phyloP scores from a whole-genome alignment of 2,797 vertebrate species.

The Salarias fasciatus region DNA sequence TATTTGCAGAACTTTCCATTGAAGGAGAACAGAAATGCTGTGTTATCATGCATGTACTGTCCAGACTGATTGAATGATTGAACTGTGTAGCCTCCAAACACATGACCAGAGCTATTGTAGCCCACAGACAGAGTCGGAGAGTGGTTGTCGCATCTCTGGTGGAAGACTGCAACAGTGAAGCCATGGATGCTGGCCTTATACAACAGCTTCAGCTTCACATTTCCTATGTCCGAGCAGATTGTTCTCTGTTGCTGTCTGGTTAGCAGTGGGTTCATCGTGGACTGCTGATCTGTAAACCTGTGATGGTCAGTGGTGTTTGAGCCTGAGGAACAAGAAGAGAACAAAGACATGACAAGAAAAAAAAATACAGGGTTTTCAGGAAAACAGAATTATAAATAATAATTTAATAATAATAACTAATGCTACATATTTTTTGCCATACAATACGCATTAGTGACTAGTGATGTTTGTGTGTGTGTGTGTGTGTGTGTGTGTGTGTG shows the following conservation, averaged over 20 bases:
- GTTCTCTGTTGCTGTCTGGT: constrained; percentile 11
- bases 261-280: constrained; percentile 35
- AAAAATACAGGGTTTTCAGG: no score
- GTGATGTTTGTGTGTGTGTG: no score
- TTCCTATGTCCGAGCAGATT: constrained; percentile 49
- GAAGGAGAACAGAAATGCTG: constrained; percentile 68
- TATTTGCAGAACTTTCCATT: constrained; percentile 29
- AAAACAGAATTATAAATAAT: no score
- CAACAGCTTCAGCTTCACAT: constrained; percentile 49
- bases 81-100: constrained; percentile 73
- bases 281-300: not conserved
- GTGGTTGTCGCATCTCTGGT: constrained; percentile 62
- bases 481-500: no score
- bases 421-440: no score
- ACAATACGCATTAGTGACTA: no score
- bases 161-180: constrained; percentile 57
- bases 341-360: no score
- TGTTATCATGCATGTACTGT: constrained; percentile 19
- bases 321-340: no score
- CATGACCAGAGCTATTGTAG: constrained; percentile 55
- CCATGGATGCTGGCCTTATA: constrained; percentile 70
- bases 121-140: constrained; percentile 73
- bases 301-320: not conserved
- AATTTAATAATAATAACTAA: no score
- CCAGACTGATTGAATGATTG: constrained; percentile 53